Percentiles rank a stretch among this genome's conserved stretches.
Conservation (phyloP, 2,888 invertebrate species). For the Lasioglossum leucozonium region DNA sequence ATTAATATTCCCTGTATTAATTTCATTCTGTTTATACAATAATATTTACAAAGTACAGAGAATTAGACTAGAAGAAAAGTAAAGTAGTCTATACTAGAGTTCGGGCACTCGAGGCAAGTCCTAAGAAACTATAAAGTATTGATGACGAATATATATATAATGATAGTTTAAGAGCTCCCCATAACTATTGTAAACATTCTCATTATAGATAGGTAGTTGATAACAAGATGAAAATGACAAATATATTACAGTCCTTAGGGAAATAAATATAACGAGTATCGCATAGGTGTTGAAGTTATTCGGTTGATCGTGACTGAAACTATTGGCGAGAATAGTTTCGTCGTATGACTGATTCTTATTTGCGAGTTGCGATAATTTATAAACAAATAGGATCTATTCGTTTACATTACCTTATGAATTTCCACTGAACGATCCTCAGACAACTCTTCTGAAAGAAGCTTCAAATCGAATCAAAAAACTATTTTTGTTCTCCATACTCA, state of each 20-base stretch:
- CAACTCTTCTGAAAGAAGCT: slow-evolving; percentile 18
- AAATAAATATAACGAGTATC: slow-evolving; percentile 36
- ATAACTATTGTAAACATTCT: slow-evolving; percentile 72
- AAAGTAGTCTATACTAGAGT: slow-evolving; percentile 19
- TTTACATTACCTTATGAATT: slow-evolving; percentile 1
- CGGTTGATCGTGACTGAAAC: slow-evolving; percentile 26
- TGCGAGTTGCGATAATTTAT: slow-evolving; percentile 13
- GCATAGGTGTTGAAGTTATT: slow-evolving; percentile 32
- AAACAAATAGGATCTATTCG: slow-evolving; percentile 2
- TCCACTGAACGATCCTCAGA: neutral
- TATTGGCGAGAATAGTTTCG: slow-evolving; percentile 28
- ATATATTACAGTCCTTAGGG: slow-evolving; percentile 40
- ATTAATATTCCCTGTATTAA: neutral
- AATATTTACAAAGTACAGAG: neutral
- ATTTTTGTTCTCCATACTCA: slow-evolving; percentile 42
- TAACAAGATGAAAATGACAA: slow-evolving; percentile 56
- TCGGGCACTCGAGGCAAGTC: slow-evolving; percentile 63
- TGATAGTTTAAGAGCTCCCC: slow-evolving; percentile 76
- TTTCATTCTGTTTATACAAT: neutral
- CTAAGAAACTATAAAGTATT: slow-evolving; percentile 62
- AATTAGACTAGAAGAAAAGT: neutral
- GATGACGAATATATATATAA: slow-evolving; percentile 61
- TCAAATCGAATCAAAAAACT: slow-evolving; percentile 61
- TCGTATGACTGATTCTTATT: slow-evolving; percentile 25
- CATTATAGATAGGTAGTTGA: slow-evolving; percentile 63